Evolutionary conservation across 2,113 vertebrate species (phyloP).

Genomic region (Limnothrissa miodon): DNA sequence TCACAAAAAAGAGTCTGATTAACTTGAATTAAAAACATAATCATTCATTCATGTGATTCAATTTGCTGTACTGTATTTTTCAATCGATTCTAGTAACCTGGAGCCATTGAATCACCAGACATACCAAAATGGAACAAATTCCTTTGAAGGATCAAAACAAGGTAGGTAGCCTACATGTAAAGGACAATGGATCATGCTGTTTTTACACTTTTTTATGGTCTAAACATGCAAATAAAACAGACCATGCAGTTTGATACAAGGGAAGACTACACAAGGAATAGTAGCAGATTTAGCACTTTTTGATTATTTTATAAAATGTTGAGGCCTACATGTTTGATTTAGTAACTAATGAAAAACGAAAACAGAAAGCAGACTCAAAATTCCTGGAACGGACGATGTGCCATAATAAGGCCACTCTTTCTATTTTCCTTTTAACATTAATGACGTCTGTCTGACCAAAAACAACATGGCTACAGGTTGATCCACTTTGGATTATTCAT

Average conservation of each 20-base stretch:
- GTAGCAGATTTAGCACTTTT: slow-evolving; percentile 15
- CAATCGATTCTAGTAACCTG: background rate
- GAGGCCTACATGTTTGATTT: background rate
- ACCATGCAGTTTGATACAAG: background rate
- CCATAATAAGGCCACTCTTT: too few relatives aligned
- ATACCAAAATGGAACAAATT: background rate
- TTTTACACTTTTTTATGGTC: background rate
- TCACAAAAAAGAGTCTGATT: too few relatives aligned
- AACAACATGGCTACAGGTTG: too few relatives aligned
- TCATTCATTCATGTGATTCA: background rate
- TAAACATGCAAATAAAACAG: background rate
- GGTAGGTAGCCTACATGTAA: background rate
- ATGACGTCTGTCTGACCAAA: too few relatives aligned
- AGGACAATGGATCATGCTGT: background rate
- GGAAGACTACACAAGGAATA: background rate
- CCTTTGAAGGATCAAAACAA: background rate
- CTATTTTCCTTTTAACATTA: too few relatives aligned
- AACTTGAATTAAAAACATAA: background rate
- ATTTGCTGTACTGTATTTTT: background rate
- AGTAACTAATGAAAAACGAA: background rate
- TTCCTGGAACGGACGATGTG: too few relatives aligned
- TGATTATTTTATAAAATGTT: background rate
- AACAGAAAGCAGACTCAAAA: too few relatives aligned
- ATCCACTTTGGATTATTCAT: too few relatives aligned
- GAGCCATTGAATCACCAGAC: background rate